These are phyloP conservation scores for Habrosyne pyritoides DNA, from an alignment of 2,888 invertebrate genomes.

Conservation along the genomic window DNA sequence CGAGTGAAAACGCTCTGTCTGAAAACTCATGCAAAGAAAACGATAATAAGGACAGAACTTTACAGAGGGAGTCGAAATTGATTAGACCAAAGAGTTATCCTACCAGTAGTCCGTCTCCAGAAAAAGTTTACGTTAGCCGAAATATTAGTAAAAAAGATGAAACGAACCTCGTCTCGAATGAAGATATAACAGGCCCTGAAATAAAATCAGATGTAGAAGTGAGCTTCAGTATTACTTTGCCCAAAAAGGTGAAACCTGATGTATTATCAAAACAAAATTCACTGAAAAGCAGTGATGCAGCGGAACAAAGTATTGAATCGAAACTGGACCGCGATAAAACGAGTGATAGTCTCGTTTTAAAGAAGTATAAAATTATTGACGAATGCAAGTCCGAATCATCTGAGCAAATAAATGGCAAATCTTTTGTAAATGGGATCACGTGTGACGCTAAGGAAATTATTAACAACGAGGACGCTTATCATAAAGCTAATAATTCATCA, in stretches of 20 bases:
- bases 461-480: conserved; percentile 47
- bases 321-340: conserved; percentile 34
- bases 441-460: conserved; percentile 48
- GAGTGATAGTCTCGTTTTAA: conserved; percentile 52
- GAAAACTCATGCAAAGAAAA: conserved; percentile 44
- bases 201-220: conserved; percentile 70
- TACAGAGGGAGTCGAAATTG: conserved; percentile 69
- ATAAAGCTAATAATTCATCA: conserved; percentile 44
- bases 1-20: conserved; percentile 39
- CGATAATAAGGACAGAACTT: conserved; percentile 47
- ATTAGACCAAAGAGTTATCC: conserved; percentile 85
- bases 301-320: conserved; percentile 34
- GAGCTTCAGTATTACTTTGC: conserved; percentile 75
- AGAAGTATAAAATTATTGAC: conserved; percentile 64
- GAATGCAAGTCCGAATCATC: conserved; percentile 42
- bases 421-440: conserved; percentile 42
- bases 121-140: conserved; percentile 63
- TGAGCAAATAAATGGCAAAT: conserved; percentile 48
- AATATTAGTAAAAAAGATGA: conserved; percentile 53
- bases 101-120: conserved; percentile 71
- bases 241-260: conserved; percentile 57
- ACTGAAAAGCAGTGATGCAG: conserved; percentile 33
- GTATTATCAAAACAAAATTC: conserved; percentile 42
- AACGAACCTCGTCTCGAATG: conserved; percentile 40
- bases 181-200: conserved; percentile 39